Evolutionary conservation across 2,888 invertebrate genomes (phyloP).

Genomic region (Pasiphila rectangulata): DNA sequence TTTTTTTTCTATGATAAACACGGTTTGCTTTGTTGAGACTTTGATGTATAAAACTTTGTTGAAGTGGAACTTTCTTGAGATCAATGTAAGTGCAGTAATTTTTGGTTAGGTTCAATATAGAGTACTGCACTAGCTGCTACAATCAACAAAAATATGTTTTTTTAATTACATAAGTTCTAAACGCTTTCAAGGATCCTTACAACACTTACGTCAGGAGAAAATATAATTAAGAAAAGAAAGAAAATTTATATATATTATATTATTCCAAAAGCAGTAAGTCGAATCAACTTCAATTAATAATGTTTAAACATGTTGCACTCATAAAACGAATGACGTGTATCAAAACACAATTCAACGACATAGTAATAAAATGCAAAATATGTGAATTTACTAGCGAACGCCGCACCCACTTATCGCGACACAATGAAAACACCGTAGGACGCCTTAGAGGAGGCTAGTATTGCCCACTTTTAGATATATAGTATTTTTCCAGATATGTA

Average conservation of each 20-base stretch:
- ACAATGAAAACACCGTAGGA: constrained; percentile 44
- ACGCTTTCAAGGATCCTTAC: too few species aligned
- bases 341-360: constrained; percentile 5
- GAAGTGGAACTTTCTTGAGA: too few species aligned
- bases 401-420: constrained; percentile 31
- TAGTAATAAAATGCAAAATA: constrained; percentile 31
- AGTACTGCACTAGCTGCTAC: too few species aligned
- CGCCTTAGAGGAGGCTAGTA: constrained; percentile 4
- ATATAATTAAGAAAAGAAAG: too few species aligned
- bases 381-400: constrained; percentile 28
- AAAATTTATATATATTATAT: too few species aligned
- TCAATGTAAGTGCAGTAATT: too few species aligned
- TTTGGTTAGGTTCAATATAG: too few species aligned
- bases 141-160: neutral
- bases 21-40: too few species aligned
- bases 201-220: too few species aligned
- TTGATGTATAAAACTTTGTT: too few species aligned
- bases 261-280: too few species aligned
- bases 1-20: too few species aligned
- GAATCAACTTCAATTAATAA: neutral
- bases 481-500: neutral
- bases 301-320: neutral
- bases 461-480: neutral
- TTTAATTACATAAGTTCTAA: neutral
- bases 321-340: neutral